Evolutionary conservation across 1,140 invertebrate species (phyloP).

Genomic region (Sitodiplosis mosellana): DNA sequence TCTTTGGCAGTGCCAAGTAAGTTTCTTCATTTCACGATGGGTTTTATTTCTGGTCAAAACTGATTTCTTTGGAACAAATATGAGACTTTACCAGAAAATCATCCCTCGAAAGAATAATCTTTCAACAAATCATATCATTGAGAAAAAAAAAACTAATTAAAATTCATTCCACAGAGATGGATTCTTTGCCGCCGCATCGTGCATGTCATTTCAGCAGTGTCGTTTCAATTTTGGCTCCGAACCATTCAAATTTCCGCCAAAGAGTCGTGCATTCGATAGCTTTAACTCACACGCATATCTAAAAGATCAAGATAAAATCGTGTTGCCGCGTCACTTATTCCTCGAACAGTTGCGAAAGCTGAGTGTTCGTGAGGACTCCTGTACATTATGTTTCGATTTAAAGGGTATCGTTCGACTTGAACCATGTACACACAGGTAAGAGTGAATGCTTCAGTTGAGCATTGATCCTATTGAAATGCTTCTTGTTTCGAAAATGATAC

Average conservation of each 20-base stretch:
- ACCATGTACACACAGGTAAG: slow-evolving; percentile 66
- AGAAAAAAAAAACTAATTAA: too few relatives aligned
- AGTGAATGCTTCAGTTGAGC: slow-evolving; percentile 2
- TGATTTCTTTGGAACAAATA: too few relatives aligned
- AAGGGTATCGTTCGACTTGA: slow-evolving; percentile 51
- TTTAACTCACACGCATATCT: slow-evolving; percentile 66
- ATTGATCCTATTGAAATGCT: slow-evolving; percentile 3
- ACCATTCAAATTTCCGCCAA: slow-evolving; percentile 63
- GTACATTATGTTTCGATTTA: slow-evolving; percentile 73
- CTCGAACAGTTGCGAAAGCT: slow-evolving; percentile 51
- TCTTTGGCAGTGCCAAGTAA: slow-evolving; percentile 64
- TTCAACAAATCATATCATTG: too few relatives aligned
- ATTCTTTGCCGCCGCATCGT: slow-evolving; percentile 85
- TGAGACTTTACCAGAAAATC: too few relatives aligned
- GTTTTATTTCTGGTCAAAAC: too few relatives aligned
- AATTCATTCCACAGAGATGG: slow-evolving; percentile 39
- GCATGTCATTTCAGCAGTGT: slow-evolving; percentile 92
- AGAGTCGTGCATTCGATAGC: slow-evolving; percentile 37
- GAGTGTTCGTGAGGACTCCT: slow-evolving; percentile 67
- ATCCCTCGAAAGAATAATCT: too few relatives aligned
- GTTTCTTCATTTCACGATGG: too few relatives aligned
- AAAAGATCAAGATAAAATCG: slow-evolving; percentile 43
- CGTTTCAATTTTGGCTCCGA: slow-evolving; percentile 80
- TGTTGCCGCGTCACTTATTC: slow-evolving; percentile 52
- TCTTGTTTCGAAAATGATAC: background rate